Evolutionary conservation across 2,113 vertebrate species (phyloP).

Genomic region (Saguinus midas): DNA sequence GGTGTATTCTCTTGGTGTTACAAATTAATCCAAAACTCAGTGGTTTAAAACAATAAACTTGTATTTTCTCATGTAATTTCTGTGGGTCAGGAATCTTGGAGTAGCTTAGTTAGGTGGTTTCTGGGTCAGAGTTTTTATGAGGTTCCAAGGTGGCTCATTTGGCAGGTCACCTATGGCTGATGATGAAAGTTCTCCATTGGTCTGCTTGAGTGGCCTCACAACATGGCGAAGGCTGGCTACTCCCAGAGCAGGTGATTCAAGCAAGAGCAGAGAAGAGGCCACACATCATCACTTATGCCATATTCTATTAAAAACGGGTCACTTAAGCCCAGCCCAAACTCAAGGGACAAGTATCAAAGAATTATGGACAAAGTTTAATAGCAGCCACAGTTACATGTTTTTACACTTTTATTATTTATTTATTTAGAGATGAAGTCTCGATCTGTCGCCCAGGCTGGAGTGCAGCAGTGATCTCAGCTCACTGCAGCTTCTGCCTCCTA

Average conservation of each 20-base stretch:
- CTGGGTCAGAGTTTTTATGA: not conserved
- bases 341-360: not conserved
- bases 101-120: not conserved
- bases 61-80: not conserved
- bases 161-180: not conserved
- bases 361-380: not conserved
- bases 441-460: too few species aligned
- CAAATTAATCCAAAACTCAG: not conserved
- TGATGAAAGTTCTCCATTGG: not conserved
- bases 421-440: too few species aligned
- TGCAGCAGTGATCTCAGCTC: too few species aligned
- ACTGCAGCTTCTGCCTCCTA: too few species aligned
- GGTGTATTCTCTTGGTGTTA: not conserved
- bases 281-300: not conserved
- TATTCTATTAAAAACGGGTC: not conserved
- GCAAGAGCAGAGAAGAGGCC: not conserved
- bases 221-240: not conserved
- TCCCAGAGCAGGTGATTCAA: not conserved
- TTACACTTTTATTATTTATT: conserved; percentile 11
- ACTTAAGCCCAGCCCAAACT: not conserved
- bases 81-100: not conserved
- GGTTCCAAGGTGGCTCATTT: not conserved
- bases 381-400: not conserved
- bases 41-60: not conserved
- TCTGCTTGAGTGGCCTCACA: not conserved